Conservation (phyloP, 2,797 vertebrate genomes). For the Nothura maculosa region DNA sequence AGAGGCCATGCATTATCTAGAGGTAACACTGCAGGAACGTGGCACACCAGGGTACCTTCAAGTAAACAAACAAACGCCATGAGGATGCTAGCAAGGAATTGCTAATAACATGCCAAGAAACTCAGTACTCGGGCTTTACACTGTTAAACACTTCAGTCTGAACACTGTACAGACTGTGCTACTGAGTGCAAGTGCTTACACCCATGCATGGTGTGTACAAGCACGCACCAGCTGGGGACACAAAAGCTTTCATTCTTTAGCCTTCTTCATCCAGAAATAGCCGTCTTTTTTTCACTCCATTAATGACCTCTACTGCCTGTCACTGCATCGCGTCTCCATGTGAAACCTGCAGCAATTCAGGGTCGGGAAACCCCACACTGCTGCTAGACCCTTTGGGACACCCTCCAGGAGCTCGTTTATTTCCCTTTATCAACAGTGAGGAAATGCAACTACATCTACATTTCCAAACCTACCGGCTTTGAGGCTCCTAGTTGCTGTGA, state of each 20-base stretch:
- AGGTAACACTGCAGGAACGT: neutral
- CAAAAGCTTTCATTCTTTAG: neutral
- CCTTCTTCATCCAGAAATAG: neutral
- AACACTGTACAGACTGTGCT: neutral
- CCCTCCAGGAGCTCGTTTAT: neutral
- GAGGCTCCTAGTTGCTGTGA: neutral
- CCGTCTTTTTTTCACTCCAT: neutral
- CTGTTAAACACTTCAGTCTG: neutral
- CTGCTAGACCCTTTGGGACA: neutral
- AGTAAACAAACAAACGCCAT: neutral
- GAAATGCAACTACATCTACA: neutral
- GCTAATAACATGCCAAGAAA: neutral
- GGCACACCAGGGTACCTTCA: neutral
- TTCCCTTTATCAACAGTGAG: neutral
- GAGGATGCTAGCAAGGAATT: neutral
- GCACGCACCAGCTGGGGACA: neutral
- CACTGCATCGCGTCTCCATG: neutral
- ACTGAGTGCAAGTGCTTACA: neutral
- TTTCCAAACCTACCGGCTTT: neutral
- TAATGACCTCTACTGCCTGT: neutral
- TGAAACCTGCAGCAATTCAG: neutral
- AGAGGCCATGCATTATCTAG: neutral
- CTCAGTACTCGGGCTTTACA: neutral
- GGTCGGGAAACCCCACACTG: neutral
- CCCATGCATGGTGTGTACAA: neutral